Conservation (phyloP, 1,140 invertebrate species). For the Doryteuthis pealeii region DNA sequence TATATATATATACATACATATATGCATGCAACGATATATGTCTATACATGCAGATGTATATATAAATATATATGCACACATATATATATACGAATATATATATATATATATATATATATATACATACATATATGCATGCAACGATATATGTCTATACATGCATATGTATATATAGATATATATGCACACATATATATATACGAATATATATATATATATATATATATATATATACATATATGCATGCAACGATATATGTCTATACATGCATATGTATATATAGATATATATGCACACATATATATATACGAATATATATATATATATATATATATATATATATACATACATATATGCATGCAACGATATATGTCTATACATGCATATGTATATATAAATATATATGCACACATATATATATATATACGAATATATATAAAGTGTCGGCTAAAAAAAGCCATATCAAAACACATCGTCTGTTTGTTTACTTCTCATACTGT, state of each 20-base stretch:
- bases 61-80: neutral
- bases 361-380: neutral
- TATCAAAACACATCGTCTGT: no score
- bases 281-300: no score
- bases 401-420: neutral
- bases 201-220: neutral
- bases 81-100: neutral
- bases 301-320: neutral
- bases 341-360: neutral
- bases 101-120: neutral
- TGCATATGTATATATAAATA: neutral
- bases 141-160: neutral
- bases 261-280: no score
- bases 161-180: neutral
- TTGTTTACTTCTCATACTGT: no score
- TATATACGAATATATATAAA: no score
- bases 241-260: no score
- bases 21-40: neutral
- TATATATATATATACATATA: neutral
- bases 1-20: neutral
- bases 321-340: conserved; percentile 4
- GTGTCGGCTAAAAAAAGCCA: no score
- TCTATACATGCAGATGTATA: neutral
- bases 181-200: neutral
- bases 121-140: neutral